Conservation (phyloP, 2,797 vertebrate species). For the Emys orbicularis region DNA sequence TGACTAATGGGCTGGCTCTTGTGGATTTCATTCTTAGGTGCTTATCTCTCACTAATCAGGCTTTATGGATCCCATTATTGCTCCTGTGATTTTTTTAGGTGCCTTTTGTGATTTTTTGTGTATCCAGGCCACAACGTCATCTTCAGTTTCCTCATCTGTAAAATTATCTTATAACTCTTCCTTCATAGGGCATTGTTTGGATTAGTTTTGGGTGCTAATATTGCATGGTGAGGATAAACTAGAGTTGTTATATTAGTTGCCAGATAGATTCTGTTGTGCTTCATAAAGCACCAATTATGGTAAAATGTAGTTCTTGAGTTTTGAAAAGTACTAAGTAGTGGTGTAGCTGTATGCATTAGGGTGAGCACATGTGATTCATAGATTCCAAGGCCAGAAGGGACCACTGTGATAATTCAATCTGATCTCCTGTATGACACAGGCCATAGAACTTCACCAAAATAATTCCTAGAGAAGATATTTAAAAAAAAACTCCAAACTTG, state of each 20-base stretch:
- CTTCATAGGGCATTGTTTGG: fast-evolving
- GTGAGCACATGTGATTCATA: neutral
- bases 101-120: no score
- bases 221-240: neutral
- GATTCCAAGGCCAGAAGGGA: neutral
- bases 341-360: neutral
- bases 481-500: neutral
- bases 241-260: neutral
- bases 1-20: neutral
- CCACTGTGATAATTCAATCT: neutral
- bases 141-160: no score
- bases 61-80: no score
- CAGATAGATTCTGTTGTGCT: neutral
- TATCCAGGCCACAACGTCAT: no score
- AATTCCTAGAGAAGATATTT: neutral
- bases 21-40: neutral
- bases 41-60: no score
- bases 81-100: no score
- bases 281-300: neutral
- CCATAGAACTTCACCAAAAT: neutral
- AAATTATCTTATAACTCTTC: no score
- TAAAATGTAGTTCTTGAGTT: neutral
- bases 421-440: neutral
- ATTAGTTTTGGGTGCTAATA: neutral
- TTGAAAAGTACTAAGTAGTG: neutral